A percentile compares a stretch with the other conserved stretches of the same genome.
Evolutionary conservation across 2,113 vertebrate genomes (phyloP).

Genomic region (Cranoglanis bouderius): DNA sequence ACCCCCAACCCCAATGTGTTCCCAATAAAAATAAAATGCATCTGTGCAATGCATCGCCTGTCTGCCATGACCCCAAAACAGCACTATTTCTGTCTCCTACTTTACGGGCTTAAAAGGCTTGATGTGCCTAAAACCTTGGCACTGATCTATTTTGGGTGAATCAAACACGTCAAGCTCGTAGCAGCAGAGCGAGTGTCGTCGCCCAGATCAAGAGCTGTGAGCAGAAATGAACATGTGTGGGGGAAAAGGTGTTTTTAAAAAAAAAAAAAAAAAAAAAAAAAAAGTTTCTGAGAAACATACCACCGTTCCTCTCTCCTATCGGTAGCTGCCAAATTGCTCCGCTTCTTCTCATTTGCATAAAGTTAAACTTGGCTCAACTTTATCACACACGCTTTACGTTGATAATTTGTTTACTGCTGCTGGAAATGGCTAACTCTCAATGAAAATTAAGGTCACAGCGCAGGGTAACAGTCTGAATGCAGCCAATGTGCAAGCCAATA

Average conservation of each 20-base stretch:
- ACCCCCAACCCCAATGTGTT: neutral
- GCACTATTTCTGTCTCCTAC: neutral
- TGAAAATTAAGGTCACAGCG: neutral
- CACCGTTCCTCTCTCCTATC: neutral
- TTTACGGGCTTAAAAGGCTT: neutral
- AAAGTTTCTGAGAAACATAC: neutral
- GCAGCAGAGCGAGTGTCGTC: neutral
- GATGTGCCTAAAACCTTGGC: neutral
- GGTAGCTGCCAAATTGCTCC: neutral
- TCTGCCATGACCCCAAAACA: neutral
- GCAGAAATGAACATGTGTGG: too few species aligned
- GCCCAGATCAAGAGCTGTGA: neutral
- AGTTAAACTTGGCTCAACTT: neutral
- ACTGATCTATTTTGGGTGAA: neutral
- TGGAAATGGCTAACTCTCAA: neutral
- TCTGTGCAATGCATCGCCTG: neutral
- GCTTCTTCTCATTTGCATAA: slow-evolving; percentile 5
- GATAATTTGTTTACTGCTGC: neutral
- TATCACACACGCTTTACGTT: neutral
- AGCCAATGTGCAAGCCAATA: neutral
- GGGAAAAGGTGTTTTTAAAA: too few species aligned
- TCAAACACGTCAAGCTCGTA: neutral
- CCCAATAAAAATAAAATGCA: neutral
- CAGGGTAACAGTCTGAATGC: neutral
- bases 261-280: too few species aligned